Evolutionary conservation across 2,797 vertebrate species (phyloP), one percentile per base, ranked within the genome.

Genomic region (Rhabdomys pumilio): DNA sequence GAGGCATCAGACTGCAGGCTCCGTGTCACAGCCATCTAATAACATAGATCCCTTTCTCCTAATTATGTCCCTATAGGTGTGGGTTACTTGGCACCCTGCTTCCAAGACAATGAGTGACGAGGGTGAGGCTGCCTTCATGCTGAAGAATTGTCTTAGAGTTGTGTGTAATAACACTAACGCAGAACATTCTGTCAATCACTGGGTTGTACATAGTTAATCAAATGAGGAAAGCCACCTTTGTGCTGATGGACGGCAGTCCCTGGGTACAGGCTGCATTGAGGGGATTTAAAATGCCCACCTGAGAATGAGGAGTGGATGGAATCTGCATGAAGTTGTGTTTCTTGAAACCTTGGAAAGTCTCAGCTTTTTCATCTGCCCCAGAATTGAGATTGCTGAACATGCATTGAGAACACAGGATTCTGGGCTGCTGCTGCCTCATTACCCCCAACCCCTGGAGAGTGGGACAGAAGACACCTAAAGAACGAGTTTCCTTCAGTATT

Each of bases 381-480:
- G 57, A n/a, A 83, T 38, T 0, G 9, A 1, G 26, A 12, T 6
- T n/a, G 22, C 14, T 7, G 69, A 7, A 9, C 20, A 0, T 14
- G 2, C 1, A 0, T 1, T 0, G 4, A 11, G 6, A 20, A 11
- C 13, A 12, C 20, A 7, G 0, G 4, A 0, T 31, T 31, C 84
- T 22, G 41, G 38, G 0, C 53, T 4, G 13, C 5, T 7, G 1
- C 34, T 15, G 14, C n/a, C 76, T 31, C 53, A 1, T 59, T 4
- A 13, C 57, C 1, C 1, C 0, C 6, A 26, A 67, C 1, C 0
- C 1, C 34, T 0, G 17, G 10, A 0, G 3, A 14, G 1, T 0
- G 1, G 26, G 31, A 19, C 10, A 13, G 17, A n/a, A 61, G 2
- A 6, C 0, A 59, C 87, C 44, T 31, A 26, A 2, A 26, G 57